Evolutionary conservation across 2,113 vertebrate species (phyloP).

Genomic region (Anguilla japonica): DNA sequence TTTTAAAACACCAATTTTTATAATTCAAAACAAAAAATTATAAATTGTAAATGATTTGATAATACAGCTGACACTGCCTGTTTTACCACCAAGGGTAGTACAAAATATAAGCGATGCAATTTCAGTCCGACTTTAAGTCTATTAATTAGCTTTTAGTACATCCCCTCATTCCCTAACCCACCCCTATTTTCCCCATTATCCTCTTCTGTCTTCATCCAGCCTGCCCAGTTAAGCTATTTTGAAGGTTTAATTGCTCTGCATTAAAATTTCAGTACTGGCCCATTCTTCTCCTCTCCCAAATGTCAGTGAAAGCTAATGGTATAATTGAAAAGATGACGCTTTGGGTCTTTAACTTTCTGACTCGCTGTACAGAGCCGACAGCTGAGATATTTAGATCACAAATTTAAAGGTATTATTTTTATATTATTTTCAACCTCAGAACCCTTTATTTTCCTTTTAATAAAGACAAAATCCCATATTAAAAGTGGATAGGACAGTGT

Average conservation of each 20-base stretch:
- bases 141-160: too few species aligned
- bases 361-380: background rate
- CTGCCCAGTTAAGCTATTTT: slow-evolving; percentile 42
- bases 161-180: background rate
- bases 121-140: too few species aligned
- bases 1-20: too few species aligned
- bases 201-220: background rate
- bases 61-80: too few species aligned
- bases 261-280: slow-evolving; percentile 58
- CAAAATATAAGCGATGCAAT: too few species aligned
- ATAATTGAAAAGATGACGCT: slow-evolving; percentile 20
- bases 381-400: background rate
- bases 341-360: slow-evolving; percentile 15
- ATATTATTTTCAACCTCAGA: background rate
- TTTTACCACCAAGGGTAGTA: too few species aligned
- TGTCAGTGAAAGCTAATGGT: slow-evolving; percentile 42
- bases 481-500: background rate
- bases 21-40: too few species aligned
- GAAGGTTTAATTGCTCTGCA: slow-evolving; percentile 46
- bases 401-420: background rate
- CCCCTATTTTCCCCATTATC: background rate
- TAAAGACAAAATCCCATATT: background rate
- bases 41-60: too few species aligned
- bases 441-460: background rate
- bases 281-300: slow-evolving; percentile 34